Percentiles rank a stretch among this genome's conserved stretches.
phyloP scores from a whole-genome alignment of 2,113 vertebrate genomes.

The Leptodactylus fuscus region DNA sequence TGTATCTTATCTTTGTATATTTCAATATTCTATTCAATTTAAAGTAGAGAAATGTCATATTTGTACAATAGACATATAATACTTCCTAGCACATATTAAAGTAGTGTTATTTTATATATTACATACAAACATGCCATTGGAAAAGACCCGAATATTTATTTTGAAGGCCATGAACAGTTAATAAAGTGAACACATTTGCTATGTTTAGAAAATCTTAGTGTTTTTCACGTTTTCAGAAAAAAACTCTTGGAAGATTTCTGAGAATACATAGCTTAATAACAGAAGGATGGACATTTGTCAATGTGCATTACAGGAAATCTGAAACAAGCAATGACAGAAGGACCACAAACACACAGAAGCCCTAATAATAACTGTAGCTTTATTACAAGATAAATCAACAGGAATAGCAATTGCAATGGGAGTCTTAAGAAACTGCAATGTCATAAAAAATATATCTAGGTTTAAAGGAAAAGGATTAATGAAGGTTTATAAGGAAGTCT shows the following conservation, averaged over 20 bases:
- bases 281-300: slow-evolving; percentile 9
- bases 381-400: neutral
- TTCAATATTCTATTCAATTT: no score
- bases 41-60: no score
- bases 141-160: no score
- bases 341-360: neutral
- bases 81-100: no score
- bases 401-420: neutral
- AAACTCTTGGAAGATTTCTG: neutral
- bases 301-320: neutral
- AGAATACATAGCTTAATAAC: neutral
- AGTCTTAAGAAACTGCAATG: neutral
- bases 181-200: neutral
- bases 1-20: no score
- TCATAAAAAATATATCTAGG: neutral
- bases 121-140: no score
- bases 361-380: neutral
- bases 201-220: neutral
- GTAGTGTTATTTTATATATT: no score
- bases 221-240: neutral
- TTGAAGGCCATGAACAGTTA: no score
- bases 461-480: neutral
- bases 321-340: slow-evolving; percentile 12
- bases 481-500: no score
- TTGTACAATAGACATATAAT: no score